These are phyloP conservation scores for Caenorhabditis briggsae DNA, from an alignment of 1,140 invertebrate species.

Conservation along the genomic window DNA sequence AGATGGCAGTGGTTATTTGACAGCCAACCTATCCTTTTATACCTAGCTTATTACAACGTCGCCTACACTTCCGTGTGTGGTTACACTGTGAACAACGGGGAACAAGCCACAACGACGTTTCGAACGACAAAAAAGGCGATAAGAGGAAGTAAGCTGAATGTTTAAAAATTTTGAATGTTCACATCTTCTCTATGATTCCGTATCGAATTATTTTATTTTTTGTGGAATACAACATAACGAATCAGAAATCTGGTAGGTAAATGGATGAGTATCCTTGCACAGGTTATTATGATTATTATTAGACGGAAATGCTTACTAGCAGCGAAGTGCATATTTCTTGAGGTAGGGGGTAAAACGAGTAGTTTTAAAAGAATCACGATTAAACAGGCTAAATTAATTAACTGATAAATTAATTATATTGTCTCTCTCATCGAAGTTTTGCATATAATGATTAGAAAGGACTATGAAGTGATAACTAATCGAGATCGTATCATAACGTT, in stretches of 20 bases:
- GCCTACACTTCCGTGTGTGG: slow-evolving; percentile 2
- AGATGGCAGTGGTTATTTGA: not conserved
- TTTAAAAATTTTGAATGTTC: not conserved
- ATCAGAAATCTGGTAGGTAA: not conserved
- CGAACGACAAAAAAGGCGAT: not conserved
- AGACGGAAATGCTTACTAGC: not conserved
- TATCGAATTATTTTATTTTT: not conserved
- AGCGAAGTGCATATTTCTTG: not conserved
- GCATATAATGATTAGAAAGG: no score
- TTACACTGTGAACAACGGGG: not conserved
- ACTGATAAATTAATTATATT: no score
- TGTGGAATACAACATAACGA: not conserved
- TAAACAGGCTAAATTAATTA: no score
- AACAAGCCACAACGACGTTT: slow-evolving; percentile 1
- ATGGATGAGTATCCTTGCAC: slow-evolving; percentile 35
- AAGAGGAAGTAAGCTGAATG: not conserved
- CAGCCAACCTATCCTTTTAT: not conserved
- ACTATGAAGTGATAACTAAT: no score
- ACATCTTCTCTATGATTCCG: not conserved
- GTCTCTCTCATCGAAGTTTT: no score
- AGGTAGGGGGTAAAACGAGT: no score
- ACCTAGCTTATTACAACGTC: not conserved
- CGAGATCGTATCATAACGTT: not conserved
- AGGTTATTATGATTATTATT: not conserved
- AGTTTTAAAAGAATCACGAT: no score